Evolutionary conservation across 2,797 vertebrate species (phyloP), one percentile per base, ranked within the genome.

Genomic region (Gobionotothen gibberifrons): DNA sequence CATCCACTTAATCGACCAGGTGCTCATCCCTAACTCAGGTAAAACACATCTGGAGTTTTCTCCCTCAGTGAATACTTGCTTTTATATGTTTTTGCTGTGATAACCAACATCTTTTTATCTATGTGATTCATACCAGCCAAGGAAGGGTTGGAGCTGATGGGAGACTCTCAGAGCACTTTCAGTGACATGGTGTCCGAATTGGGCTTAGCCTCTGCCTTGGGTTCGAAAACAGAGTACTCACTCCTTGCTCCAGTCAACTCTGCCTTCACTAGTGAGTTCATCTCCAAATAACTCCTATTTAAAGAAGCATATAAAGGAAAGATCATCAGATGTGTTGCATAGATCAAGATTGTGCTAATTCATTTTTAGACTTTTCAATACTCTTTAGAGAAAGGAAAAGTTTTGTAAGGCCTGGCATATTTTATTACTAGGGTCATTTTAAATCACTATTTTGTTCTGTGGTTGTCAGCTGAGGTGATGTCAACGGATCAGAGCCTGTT

Each of bases 1-100:
- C 62, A 97, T 99, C 90, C 98, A 99, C 85, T 90, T 97, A 74
- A 97, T 99, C 44, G 95, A 96, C 83, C 85, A 94, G 87, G 96
- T 99, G 58, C 93, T 99, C 49, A 91, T 99, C 84, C 98, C 98
- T 36, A 92, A 99, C 82, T 96, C 96, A 68, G 97, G 98, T 99
- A 85, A 95, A 93, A 83, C 15, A 82, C 43, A 26, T 22, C 8
- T 9, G n/a, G 0, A 6, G 29, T 21, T 10, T 46, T 61, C n/a
- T 43, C 13, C 4, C 7, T 22, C 11, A 44, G 13, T 0, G 59
- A 32, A 74, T 26, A 52, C 29, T 17, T 42, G 2, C 2, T 13
- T n/a, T 2, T 29, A 11, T 43, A 36, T 1, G 3, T 0, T 53
- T 57, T 68, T 43, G 32, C 2, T 77, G 9, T 66, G 51, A 49